phyloP scores from a whole-genome alignment of 2,797 vertebrate species.

The Picus viridis region DNA sequence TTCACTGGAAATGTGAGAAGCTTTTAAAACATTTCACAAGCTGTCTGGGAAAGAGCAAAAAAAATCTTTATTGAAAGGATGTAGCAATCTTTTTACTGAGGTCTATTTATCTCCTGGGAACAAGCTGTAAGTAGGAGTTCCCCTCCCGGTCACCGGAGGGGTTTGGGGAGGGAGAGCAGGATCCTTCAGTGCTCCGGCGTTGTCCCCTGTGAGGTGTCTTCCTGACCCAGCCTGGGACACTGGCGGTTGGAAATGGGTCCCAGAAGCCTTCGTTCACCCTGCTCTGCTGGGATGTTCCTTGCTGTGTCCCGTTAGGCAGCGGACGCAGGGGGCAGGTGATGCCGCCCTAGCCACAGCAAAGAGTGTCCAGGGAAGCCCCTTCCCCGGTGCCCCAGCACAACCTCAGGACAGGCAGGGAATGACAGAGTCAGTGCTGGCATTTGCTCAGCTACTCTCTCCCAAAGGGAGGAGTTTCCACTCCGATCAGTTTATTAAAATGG shows the following conservation, averaged over 20 bases:
- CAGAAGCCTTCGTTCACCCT: neutral
- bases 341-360: accelerated
- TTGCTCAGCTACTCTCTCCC: slow-evolving; percentile 9
- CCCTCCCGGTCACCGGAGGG: slow-evolving; percentile 57
- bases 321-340: neutral
- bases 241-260: neutral
- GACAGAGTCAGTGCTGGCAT: neutral
- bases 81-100: slow-evolving; percentile 82
- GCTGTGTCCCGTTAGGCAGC: accelerated
- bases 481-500: slow-evolving; percentile 58
- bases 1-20: slow-evolving; percentile 84
- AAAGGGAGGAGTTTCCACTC: slow-evolving; percentile 8
- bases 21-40: slow-evolving; percentile 85
- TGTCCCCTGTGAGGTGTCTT: neutral
- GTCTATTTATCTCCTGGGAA: slow-evolving; percentile 82
- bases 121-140: slow-evolving; percentile 78
- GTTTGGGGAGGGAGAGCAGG: neutral
- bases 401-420: neutral
- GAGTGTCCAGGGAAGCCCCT: neutral
- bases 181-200: neutral
- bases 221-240: neutral
- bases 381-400: neutral
- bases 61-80: slow-evolving; percentile 86
- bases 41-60: slow-evolving; percentile 81
- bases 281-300: accelerated